These are phyloP conservation scores for Andrena minutula DNA, from an alignment of 2,888 invertebrate genomes.

Conservation along the genomic window DNA sequence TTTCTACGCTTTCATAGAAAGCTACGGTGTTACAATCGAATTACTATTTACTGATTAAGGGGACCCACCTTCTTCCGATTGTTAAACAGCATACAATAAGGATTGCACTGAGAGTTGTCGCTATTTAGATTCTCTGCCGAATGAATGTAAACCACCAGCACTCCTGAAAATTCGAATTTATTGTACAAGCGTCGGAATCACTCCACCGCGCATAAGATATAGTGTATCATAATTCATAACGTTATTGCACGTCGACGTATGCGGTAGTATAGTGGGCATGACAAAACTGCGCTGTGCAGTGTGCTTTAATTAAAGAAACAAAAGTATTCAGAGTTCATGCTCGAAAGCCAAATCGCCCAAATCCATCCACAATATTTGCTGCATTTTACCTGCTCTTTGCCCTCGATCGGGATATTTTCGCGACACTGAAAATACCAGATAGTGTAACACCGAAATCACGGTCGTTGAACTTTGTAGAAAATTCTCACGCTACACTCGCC, in stretches of 20 bases:
- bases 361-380: conserved; percentile 31
- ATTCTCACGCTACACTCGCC: conserved; percentile 4
- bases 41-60: background rate
- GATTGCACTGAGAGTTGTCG: conserved; percentile 85
- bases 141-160: conserved; percentile 86
- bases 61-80: conserved; percentile 85
- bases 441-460: conserved; percentile 43
- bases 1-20: background rate
- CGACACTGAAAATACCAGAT: conserved; percentile 75
- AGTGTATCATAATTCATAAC: background rate
- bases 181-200: background rate
- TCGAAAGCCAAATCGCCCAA: conserved; percentile 46
- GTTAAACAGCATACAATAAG: conserved; percentile 86
- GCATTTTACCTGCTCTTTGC: conserved; percentile 77
- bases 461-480: conserved; percentile 12
- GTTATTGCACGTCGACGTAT: background rate
- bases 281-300: conserved; percentile 20
- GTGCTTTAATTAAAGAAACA: conserved; percentile 36
- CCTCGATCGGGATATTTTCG: conserved; percentile 73
- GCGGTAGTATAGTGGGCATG: conserved; percentile 6
- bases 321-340: conserved; percentile 47
- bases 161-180: conserved; percentile 82
- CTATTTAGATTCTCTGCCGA: conserved; percentile 85
- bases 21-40: background rate
- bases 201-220: background rate